These are phyloP conservation scores for Chaetura pelagica DNA, from an alignment of 2,113 vertebrate genomes.

Conservation along the genomic window DNA sequence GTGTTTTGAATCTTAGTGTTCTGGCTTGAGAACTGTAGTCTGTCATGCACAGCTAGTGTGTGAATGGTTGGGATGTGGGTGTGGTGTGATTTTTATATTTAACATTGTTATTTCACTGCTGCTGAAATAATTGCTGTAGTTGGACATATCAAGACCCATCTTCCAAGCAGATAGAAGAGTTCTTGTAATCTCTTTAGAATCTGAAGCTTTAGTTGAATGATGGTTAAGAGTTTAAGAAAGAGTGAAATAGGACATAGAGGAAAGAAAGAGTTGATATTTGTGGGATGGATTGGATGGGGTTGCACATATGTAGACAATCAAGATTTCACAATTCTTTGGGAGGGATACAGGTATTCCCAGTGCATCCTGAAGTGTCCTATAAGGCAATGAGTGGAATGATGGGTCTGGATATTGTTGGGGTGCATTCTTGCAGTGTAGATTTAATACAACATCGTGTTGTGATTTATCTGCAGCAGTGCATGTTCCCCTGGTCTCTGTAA, in stretches of 20 bases:
- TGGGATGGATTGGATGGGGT: neutral
- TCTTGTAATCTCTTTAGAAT: neutral
- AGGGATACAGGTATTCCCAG: neutral
- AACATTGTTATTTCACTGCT: neutral
- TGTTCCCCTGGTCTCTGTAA: neutral
- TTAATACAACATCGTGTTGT: neutral
- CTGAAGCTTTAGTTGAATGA: neutral
- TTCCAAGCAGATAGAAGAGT: neutral
- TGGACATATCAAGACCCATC: neutral
- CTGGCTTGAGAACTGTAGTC: neutral
- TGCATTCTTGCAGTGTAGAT: neutral
- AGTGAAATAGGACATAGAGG: neutral
- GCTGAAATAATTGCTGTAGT: neutral
- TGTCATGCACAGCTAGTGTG: neutral
- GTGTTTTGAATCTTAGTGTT: neutral
- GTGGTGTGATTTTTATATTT: neutral
- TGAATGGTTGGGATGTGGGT: neutral
- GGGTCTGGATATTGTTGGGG: neutral
- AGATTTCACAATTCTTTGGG: neutral
- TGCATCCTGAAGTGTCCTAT: neutral
- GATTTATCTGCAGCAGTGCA: neutral
- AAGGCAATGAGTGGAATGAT: neutral
- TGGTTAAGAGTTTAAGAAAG: neutral
- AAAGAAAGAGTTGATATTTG: neutral
- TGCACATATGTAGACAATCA: rapidly evolving